These are phyloP conservation scores for Leptodirus hochenwartii DNA, from an alignment of 2,888 invertebrate species.

Conservation along the genomic window DNA sequence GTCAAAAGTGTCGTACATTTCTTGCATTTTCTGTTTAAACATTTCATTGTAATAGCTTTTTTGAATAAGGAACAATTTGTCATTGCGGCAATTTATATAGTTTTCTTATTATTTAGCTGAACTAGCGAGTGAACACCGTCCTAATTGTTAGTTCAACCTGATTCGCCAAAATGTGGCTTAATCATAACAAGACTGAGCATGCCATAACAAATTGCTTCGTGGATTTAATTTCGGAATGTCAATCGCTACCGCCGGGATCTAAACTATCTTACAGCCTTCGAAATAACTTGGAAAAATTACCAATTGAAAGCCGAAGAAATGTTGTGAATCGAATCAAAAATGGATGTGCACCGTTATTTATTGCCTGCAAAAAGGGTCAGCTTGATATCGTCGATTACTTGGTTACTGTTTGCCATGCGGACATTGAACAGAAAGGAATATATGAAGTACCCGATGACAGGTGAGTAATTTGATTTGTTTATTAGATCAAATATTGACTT, in stretches of 20 bases:
- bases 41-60: no score
- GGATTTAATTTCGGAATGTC: constrained; percentile 47
- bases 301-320: constrained; percentile 40
- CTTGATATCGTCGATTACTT: constrained; percentile 74
- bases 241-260: constrained; percentile 47
- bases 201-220: constrained; percentile 37
- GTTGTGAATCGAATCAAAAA: constrained; percentile 50
- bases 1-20: no score
- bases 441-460: constrained; percentile 74
- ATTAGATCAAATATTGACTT: no score
- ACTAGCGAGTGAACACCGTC: no score
- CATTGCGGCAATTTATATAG: no score
- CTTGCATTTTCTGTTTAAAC: no score
- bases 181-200: no score
- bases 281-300: constrained; percentile 36
- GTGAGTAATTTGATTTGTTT: constrained; percentile 15
- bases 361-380: constrained; percentile 61
- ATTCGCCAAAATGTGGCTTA: no score
- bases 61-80: no score
- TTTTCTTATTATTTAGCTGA: no score
- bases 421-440: constrained; percentile 69
- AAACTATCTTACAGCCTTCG: constrained; percentile 36
- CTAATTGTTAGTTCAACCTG: no score
- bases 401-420: constrained; percentile 61
- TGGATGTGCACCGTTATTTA: constrained; percentile 68